Percentiles rank a stretch among this genome's conserved stretches.
Evolutionary conservation across 2,113 vertebrate species (phyloP).

Genomic region (Ceyx melanurus): DNA sequence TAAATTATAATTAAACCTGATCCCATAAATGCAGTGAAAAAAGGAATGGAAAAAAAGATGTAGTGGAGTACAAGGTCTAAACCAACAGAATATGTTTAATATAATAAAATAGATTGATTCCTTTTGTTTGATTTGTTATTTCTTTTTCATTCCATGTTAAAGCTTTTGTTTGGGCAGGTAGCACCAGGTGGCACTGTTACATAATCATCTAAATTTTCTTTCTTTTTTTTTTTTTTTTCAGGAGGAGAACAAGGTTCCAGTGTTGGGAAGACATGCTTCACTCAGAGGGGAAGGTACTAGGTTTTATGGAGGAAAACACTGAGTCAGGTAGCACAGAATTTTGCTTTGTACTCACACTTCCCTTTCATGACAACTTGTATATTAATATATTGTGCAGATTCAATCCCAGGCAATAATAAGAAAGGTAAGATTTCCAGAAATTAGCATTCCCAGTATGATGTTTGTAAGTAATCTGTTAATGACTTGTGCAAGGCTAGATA

Average conservation of each 20-base stretch:
- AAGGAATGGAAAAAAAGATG: background rate
- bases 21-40: background rate
- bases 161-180: constrained; percentile 38
- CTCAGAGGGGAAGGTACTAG: fast-evolving
- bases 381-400: background rate
- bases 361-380: background rate
- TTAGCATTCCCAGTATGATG: background rate
- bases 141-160: background rate
- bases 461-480: background rate
- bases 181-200: constrained; percentile 69
- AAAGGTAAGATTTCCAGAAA: background rate
- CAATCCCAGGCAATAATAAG: background rate
- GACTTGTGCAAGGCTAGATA: background rate
- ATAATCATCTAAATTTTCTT: background rate
- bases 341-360: background rate
- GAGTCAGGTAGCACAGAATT: background rate
- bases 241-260: background rate
- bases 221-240: background rate
- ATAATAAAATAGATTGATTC: background rate
- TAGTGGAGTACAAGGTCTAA: background rate
- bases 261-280: background rate
- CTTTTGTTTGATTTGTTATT: background rate
- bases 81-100: background rate
- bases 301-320: background rate
- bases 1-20: background rate